Evolutionary conservation across 2,797 vertebrate species (phyloP), one percentile per base, ranked within the genome.

Genomic region (Fundulus diaphanus): DNA sequence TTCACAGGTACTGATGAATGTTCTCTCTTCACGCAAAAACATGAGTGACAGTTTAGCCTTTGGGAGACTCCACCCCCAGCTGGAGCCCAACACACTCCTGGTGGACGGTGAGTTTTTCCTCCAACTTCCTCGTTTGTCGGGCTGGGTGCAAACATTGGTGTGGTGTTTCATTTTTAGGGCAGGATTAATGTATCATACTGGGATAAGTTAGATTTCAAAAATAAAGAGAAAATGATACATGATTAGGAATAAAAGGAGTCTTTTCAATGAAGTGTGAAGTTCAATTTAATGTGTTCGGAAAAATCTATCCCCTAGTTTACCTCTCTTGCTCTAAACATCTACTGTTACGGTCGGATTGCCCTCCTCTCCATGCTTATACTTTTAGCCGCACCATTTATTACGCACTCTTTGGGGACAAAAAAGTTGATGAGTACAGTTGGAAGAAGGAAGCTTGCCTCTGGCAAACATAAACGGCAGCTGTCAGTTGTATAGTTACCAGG

Each of bases 31-130:
- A 31, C 97, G 97, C 89, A 96, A 96, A 92, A 99, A 99, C 74
- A 94, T 99, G 93, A 99, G 95, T 85, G 97, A 99, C 90, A 99
- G 98, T 89, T 91, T 99, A 75, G 94, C 96, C 0, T 94, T 94
- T 46, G 97, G 97, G 57, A 95, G 98, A 76, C 96, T 99, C 79
- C 97, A 99, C 76, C 97, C 98, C 0, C 95, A 97, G 85, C 95
- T 99, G 85, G 94, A 97, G 80, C 94, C 95, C 74, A 94, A 97
- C 92, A 94, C 85, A 3, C 92, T 99, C 79, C 93, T 98, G 83
- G 96, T 99, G 81, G 98, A 99, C 91, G 94, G 98, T 99, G 90
- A 98, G 98, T 96, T 90, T 87, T 74, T 68, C 46, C 13, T 46
- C 1, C 9, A 74, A 3, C 22, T 67, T 1, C 11, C 54, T 49